Conservation (phyloP, 2,797 vertebrate genomes). For the Alexandromys oeconomus region DNA sequence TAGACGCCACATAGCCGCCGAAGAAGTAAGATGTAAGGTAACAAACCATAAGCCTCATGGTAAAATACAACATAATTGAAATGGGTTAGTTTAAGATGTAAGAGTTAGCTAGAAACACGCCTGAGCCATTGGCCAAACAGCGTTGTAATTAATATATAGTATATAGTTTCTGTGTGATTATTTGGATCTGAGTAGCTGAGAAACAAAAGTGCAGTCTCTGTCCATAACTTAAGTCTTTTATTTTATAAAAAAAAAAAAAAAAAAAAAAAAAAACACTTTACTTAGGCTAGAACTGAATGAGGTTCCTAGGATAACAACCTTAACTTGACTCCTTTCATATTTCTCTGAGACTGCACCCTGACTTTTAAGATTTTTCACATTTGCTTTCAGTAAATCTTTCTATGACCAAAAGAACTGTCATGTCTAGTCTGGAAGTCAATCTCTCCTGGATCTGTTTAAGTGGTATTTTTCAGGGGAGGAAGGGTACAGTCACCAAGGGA, state of each 20-base stretch:
- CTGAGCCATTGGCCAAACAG: too few relatives aligned
- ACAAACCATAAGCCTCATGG: too few relatives aligned
- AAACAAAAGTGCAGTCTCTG: too few relatives aligned
- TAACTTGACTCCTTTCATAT: constrained; percentile 95
- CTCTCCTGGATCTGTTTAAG: constrained; percentile 94
- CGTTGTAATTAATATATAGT: too few relatives aligned
- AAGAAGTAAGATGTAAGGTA: too few relatives aligned
- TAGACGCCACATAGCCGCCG: too few relatives aligned
- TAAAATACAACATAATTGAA: too few relatives aligned
- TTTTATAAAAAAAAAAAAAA: not conserved
- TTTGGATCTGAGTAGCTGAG: too few relatives aligned
- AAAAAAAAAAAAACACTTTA: too few relatives aligned
- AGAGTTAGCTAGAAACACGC: too few relatives aligned
- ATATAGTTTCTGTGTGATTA: too few relatives aligned
- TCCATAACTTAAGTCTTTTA: not conserved
- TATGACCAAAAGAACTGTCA: constrained; percentile 96
- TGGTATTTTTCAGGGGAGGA: constrained; percentile 93
- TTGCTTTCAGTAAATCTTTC: constrained; percentile 96
- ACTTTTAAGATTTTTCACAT: constrained; percentile 95
- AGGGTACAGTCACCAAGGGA: constrained; percentile 91
- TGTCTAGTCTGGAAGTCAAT: constrained; percentile 95
- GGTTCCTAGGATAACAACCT: constrained; percentile 95
- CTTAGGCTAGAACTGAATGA: constrained; percentile 94
- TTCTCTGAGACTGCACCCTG: constrained; percentile 95
- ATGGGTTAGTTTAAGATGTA: too few relatives aligned